Evolutionary conservation across 2,797 vertebrate genomes (phyloP), one percentile per base, ranked within the genome.

Genomic region (Holocentrus rufus): DNA sequence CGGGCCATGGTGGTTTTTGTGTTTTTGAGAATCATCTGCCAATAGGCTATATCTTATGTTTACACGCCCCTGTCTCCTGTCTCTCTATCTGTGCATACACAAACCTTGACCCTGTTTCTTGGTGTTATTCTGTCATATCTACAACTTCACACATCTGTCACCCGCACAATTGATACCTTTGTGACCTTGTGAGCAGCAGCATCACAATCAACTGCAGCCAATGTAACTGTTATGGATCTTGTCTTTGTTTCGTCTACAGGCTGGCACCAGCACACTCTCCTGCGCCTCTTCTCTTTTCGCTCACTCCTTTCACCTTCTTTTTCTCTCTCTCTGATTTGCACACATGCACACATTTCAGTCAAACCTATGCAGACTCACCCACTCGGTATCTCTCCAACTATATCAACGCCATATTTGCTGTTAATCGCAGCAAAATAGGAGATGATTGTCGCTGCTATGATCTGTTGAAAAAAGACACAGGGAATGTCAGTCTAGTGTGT

Each of bases 321-420:
- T 81, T 44, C 27, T 56, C 23, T 22, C 49, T 52, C 50, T 52
- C n/a, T 3, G n/a, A 7, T 27, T 27, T 27, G 25, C 36, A 60
- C 44, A 42, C 18, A 46, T 4, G 50, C 20, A 54, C 20, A 54
- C 27, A 55, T 46, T 47, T 34, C 15, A 65, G 23, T 36, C n/a
- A 20, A 13, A 52, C 18, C 68, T 9, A 75, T 9, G 58, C 54
- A 13, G 75, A 85, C 96, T 93, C 76, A 98, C 97, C 96, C 96
- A 1, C 90, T 92, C 65, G 97, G 96, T 85, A 99, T 97, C 55
- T 91, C 69, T 64, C 96, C 96, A 70, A 98, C 96, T 25, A 96
- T 93, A 0, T 95, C 92, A 50, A 98, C 88, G 4, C 20, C 52
- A 76, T 94, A 96, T 57, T 57, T 87, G 5, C 1, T 17, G 0